Conservation (phyloP, 2,797 vertebrate species). For the Centropyge bicolor region DNA sequence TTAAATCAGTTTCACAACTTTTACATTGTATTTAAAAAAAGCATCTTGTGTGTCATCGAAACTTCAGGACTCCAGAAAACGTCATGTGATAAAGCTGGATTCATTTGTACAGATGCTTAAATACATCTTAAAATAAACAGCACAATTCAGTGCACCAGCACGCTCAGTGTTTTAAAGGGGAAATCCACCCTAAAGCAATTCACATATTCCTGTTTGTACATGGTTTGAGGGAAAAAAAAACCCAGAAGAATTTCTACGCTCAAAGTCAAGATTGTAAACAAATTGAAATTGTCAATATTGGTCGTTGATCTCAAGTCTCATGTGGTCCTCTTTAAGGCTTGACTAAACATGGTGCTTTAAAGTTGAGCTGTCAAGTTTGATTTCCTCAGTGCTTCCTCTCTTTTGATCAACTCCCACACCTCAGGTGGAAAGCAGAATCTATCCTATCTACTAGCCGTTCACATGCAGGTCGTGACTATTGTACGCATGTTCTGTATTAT, state of each 20-base stretch:
- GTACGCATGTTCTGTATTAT: neutral
- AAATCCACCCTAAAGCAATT: conserved; percentile 53
- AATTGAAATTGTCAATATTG: conserved; percentile 21
- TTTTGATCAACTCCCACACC: conserved; percentile 2
- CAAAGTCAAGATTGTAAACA: conserved; percentile 24
- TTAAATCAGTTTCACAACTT: conserved; percentile 57
- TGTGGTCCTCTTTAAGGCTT: conserved; percentile 33
- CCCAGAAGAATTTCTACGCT: neutral
- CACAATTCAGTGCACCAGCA: conserved; percentile 41
- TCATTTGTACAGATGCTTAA: conserved; percentile 49
- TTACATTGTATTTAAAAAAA: conserved; percentile 63
- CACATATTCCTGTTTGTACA: conserved; percentile 38
- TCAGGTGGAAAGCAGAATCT: conserved; percentile 24
- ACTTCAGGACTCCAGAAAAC: conserved; percentile 36
- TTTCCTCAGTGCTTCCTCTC: conserved; percentile 23
- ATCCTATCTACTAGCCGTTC: neutral
- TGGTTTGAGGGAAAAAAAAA: conserved; percentile 17
- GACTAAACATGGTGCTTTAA: conserved; percentile 55
- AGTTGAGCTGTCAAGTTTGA: conserved; percentile 23
- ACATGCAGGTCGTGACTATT: neutral
- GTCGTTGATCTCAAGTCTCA: conserved; percentile 7
- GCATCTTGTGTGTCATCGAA: conserved; percentile 52
- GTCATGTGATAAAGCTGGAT: conserved; percentile 22
- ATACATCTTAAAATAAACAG: conserved; percentile 56
- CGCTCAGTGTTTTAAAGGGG: conserved; percentile 46